Conservation (phyloP, 2,888 invertebrate species). For the Linhomoeus sp. region DNA sequence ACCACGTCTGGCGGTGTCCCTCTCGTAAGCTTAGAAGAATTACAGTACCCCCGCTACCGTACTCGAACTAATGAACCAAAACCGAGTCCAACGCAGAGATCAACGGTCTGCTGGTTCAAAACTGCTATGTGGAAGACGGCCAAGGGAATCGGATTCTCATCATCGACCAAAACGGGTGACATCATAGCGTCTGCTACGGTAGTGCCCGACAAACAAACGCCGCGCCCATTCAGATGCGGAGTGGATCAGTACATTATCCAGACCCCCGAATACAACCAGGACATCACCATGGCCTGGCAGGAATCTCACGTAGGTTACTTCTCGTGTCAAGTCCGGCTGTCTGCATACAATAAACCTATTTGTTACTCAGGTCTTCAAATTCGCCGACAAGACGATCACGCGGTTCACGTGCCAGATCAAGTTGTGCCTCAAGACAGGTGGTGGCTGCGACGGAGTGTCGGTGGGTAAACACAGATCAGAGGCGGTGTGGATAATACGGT, state of each 20-base stretch:
- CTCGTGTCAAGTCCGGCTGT: not conserved
- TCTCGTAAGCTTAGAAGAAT: slow-evolving; percentile 9
- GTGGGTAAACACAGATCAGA: too few relatives aligned
- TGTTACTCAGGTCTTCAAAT: slow-evolving; percentile 25
- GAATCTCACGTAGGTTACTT: not conserved
- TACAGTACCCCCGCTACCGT: not conserved
- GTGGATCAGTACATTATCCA: slow-evolving; percentile 23
- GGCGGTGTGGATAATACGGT: too few relatives aligned
- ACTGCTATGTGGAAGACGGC: slow-evolving; percentile 24
- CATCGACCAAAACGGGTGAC: slow-evolving; percentile 23
- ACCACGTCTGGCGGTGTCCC: slow-evolving; percentile 24
- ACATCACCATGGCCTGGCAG: slow-evolving; percentile 20
- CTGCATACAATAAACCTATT: too few relatives aligned
- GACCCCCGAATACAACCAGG: slow-evolving; percentile 18
- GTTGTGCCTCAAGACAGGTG: slow-evolving; percentile 18
- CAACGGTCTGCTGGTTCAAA: slow-evolving; percentile 24
- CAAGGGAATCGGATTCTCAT: slow-evolving; percentile 24
- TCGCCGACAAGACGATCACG: slow-evolving; percentile 24
- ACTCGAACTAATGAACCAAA: not conserved
- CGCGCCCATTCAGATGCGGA: slow-evolving; percentile 15
- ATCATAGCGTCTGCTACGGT: too few relatives aligned
- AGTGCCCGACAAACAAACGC: not conserved
- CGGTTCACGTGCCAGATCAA: slow-evolving; percentile 24
- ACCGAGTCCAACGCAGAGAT: slow-evolving; percentile 12
- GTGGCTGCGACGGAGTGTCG: slow-evolving; percentile 18